A percentile compares a stretch with the other conserved stretches of the same genome.
Evolutionary conservation across 2,113 vertebrate genomes (phyloP).

Genomic region (Chlamydotis undulata): DNA sequence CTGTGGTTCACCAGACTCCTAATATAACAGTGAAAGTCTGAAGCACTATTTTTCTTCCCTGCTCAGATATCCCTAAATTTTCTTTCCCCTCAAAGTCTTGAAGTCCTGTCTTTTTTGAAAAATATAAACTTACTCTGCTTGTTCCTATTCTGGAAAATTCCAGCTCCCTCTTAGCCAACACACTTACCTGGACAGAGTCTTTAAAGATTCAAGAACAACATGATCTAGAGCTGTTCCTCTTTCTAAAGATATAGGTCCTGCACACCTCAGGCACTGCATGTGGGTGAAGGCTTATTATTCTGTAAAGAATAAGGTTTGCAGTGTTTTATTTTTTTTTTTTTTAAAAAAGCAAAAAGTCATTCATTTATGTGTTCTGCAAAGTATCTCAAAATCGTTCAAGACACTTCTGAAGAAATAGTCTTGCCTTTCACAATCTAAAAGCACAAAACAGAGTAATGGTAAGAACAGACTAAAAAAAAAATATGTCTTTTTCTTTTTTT

Average conservation of each 20-base stretch:
- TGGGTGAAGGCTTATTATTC: background rate
- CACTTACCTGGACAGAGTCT: background rate
- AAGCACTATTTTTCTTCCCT: background rate
- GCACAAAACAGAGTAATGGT: background rate
- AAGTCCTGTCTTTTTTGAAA: background rate
- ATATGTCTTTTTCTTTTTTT: rapidly evolving
- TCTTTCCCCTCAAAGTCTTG: background rate
- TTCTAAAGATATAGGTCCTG: background rate
- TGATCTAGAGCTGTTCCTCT: background rate
- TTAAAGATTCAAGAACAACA: background rate
- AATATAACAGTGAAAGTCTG: background rate
- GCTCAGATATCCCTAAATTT: background rate
- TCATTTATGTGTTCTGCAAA: background rate
- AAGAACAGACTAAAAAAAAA: background rate
- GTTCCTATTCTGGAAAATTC: background rate
- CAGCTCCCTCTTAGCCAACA: background rate
- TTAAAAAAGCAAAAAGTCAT: background rate
- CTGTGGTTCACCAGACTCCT: background rate
- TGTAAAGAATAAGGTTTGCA: background rate
- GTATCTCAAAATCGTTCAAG: background rate
- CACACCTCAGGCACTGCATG: background rate
- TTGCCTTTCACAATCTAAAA: background rate
- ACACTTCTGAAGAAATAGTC: background rate
- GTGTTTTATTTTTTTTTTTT: background rate
- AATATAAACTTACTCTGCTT: background rate